These are phyloP conservation scores for Galago senegalensis DNA, from an alignment of 2,797 vertebrate species.

Conservation along the genomic window DNA sequence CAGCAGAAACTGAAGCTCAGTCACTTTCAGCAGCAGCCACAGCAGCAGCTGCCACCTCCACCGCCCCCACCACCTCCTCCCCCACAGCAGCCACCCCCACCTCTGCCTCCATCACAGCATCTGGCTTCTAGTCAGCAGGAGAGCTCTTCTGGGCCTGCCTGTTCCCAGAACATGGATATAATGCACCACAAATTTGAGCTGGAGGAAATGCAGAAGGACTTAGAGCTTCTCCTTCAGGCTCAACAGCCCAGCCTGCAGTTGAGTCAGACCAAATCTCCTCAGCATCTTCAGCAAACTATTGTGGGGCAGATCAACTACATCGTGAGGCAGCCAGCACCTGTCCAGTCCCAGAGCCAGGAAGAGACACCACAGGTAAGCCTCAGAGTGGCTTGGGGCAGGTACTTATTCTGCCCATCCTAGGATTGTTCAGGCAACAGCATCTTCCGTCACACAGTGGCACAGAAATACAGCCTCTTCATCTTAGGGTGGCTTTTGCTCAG, in stretches of 20 bases:
- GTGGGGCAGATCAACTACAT: conserved; percentile 91
- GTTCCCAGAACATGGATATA: conserved; percentile 90
- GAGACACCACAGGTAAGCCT: conserved; percentile 86
- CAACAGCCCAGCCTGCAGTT: conserved; percentile 91
- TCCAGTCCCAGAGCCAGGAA: conserved; percentile 88
- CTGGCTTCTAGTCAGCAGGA: conserved; percentile 79
- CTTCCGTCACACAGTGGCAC: background rate
- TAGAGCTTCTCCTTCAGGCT: conserved; percentile 91
- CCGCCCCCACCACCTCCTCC: conserved; percentile 57
- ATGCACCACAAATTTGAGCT: conserved; percentile 91
- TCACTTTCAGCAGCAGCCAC: conserved; percentile 82
- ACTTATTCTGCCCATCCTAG: background rate
- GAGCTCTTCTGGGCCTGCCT: conserved; percentile 86
- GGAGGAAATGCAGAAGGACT: conserved; percentile 92
- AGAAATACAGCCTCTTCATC: background rate
- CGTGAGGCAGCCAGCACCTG: conserved; percentile 88
- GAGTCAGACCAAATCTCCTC: conserved; percentile 89
- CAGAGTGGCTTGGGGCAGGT: background rate
- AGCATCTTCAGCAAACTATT: conserved; percentile 89
- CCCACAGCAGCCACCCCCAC: conserved; percentile 84
- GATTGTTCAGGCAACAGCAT: background rate
- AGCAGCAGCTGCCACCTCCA: conserved; percentile 81
- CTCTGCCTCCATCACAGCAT: conserved; percentile 72
- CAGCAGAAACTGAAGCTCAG: conserved; percentile 88
- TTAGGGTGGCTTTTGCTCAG: background rate